Percentiles rank a stretch among this genome's conserved stretches.
Conservation (phyloP, 1,140 invertebrate species). For the Heliothis subflexa region DNA sequence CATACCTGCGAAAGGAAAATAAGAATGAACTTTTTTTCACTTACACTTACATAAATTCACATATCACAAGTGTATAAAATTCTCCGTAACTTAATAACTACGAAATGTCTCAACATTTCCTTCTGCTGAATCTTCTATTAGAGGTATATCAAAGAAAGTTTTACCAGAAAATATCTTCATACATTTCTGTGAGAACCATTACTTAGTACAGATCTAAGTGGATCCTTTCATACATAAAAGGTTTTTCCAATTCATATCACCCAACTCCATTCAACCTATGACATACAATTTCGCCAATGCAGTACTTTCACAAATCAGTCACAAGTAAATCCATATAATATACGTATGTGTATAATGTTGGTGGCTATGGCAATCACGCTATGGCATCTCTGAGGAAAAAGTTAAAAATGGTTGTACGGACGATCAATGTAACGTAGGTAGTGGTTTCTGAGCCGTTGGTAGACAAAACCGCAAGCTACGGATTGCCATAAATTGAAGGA, state of each 20-base stretch:
- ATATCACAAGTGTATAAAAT: neutral
- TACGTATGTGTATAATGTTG: neutral
- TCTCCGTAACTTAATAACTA: neutral
- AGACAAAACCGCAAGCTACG: no score
- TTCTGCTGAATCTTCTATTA: neutral
- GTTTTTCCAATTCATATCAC: constrained; percentile 46
- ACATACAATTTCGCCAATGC: constrained; percentile 27
- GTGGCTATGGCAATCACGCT: no score
- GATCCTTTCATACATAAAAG: constrained; percentile 46
- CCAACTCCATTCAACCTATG: constrained; percentile 20
- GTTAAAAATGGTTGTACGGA: no score
- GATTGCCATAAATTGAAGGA: no score
- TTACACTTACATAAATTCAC: no score
- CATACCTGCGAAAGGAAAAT: no score
- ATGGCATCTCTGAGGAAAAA: no score
- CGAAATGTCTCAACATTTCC: neutral
- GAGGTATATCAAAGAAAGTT: constrained; percentile 5
- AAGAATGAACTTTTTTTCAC: no score
- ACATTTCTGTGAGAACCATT: constrained; percentile 32
- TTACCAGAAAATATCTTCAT: constrained; percentile 31
- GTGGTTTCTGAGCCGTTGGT: no score
- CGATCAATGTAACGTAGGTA: no score
- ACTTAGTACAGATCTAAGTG: constrained; percentile 43
- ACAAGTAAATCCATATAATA: neutral
- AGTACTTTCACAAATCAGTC: constrained; percentile 10